Evolutionary conservation across 2,888 invertebrate genomes (phyloP).

Genomic region (Acleris holmiana): DNA sequence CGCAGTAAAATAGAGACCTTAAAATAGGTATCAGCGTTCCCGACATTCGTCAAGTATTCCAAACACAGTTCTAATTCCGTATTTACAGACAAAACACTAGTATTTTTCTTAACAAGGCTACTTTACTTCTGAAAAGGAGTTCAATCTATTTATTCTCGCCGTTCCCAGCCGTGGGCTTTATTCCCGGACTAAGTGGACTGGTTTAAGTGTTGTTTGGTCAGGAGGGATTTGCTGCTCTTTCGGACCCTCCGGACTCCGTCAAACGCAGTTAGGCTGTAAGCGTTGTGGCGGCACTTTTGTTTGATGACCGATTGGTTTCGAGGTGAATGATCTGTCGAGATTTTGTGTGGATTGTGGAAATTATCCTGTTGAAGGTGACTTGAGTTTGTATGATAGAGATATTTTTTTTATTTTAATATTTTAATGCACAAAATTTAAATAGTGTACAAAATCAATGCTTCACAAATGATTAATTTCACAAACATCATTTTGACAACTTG

Average conservation of each 20-base stretch:
- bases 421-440: too few species aligned
- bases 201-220: constrained; percentile 81
- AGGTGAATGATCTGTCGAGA: neutral
- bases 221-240: constrained; percentile 82
- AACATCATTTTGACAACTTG: too few species aligned
- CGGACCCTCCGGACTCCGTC: constrained; percentile 75
- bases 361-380: neutral
- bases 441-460: too few species aligned
- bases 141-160: constrained; percentile 72
- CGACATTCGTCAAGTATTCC: too few species aligned
- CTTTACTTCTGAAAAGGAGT: constrained; percentile 56
- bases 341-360: neutral
- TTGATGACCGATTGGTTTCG: constrained; percentile 16
- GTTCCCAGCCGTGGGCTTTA: constrained; percentile 58
- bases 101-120: constrained; percentile 30
- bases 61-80: constrained; percentile 2
- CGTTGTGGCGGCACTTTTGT: constrained; percentile 55
- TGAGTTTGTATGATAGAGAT: neutral
- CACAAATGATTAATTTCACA: too few species aligned
- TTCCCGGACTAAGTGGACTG: constrained; percentile 77
- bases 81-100: constrained; percentile 10
- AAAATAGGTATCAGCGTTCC: too few species aligned
- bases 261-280: constrained; percentile 61
- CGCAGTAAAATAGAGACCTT: too few species aligned
- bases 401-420: too few species aligned